phyloP scores from a whole-genome alignment of 2,113 vertebrate species.

The Pygoscelis antarcticus region DNA sequence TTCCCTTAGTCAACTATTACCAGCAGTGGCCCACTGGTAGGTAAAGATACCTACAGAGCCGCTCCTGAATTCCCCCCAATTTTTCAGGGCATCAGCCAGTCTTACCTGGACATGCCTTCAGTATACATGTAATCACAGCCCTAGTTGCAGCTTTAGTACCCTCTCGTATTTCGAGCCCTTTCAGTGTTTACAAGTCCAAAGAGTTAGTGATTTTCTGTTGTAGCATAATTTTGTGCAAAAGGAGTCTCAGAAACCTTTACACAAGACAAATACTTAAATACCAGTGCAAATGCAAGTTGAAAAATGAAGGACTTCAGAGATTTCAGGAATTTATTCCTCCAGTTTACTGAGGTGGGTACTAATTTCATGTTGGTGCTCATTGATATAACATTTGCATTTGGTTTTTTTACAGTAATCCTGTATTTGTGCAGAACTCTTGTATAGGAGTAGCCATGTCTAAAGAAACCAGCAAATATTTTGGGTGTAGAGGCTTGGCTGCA shows the following conservation, averaged over 20 bases:
- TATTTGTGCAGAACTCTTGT: background rate
- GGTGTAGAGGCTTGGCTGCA: background rate
- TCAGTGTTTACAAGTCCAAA: background rate
- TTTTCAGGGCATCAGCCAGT: background rate
- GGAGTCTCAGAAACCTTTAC: background rate
- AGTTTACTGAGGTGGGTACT: background rate
- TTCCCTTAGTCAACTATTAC: background rate
- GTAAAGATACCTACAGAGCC: background rate
- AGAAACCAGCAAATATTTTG: background rate
- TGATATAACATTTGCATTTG: background rate
- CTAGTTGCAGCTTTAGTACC: background rate
- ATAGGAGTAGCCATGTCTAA: background rate
- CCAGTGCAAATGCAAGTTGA: background rate
- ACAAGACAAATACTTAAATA: background rate
- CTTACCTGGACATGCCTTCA: background rate
- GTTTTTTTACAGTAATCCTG: background rate
- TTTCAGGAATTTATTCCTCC: background rate
- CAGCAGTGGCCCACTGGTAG: background rate
- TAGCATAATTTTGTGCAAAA: background rate
- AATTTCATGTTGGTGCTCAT: background rate
- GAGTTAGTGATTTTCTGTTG: background rate
- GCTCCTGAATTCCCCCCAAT: background rate
- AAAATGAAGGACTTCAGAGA: background rate
- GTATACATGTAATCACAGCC: too few species aligned
- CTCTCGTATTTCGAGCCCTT: background rate